Conservation (phyloP, 2,888 invertebrate species). For the Adelphocoris suturalis region DNA sequence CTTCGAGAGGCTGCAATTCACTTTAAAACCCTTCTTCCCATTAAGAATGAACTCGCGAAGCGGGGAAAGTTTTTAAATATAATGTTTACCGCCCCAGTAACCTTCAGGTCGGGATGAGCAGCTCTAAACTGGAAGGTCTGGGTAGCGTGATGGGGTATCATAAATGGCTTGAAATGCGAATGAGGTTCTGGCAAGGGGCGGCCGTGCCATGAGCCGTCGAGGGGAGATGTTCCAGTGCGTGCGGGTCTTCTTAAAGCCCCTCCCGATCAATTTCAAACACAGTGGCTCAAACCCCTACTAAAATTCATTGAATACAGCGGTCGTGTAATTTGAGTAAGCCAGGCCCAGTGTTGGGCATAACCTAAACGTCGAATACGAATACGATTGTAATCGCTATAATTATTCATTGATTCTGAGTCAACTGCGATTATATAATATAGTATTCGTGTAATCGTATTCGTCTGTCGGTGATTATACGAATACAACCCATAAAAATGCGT, state of each 20-base stretch:
- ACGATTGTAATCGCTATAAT: no score
- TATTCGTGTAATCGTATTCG: no score
- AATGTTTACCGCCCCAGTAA: constrained; percentile 54
- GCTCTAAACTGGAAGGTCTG: constrained; percentile 18
- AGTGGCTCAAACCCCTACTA: background rate
- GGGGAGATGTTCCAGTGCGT: constrained; percentile 31
- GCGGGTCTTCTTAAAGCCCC: background rate
- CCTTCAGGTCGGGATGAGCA: constrained; percentile 40
- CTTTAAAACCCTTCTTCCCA: background rate
- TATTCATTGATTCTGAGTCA: no score
- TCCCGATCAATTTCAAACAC: constrained; percentile 32
- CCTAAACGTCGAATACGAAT: no score
- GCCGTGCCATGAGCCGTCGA: constrained; percentile 39
- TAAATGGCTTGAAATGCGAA: constrained; percentile 31
- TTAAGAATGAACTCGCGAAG: background rate
- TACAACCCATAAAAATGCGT: no score
- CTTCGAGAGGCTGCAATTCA: constrained; percentile 33
- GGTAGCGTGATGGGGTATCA: constrained; percentile 46
- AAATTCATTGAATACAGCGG: background rate
- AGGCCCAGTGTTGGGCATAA: no score
- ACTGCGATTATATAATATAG: no score
- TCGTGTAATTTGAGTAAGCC: background rate
- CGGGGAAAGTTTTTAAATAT: constrained; percentile 30
- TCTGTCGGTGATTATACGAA: no score
- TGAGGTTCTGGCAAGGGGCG: background rate